Percentiles rank a stretch among this genome's conserved stretches.
Evolutionary conservation across 30 jellyfish, hydroid and myxozoan genomes (phyloP).

Genomic region (Cassiopea andromeda): DNA sequence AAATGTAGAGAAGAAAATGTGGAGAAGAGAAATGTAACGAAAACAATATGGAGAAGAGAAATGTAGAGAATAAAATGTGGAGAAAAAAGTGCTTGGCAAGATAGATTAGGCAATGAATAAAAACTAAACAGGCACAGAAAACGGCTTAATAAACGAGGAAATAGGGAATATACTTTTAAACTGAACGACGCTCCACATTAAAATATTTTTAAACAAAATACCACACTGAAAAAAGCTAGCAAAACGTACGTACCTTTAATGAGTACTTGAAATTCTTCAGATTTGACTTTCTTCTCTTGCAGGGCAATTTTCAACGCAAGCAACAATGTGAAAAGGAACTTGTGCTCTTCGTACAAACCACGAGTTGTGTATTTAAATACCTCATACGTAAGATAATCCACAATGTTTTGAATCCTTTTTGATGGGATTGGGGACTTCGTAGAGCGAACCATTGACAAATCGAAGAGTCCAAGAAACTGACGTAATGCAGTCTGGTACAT

Average conservation of each 20-base stretch:
- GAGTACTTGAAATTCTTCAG: constrained; percentile 77
- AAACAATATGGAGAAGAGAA: too few relatives aligned
- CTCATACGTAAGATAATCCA: constrained; percentile 79
- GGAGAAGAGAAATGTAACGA: too few relatives aligned
- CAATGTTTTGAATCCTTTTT: constrained; percentile 76
- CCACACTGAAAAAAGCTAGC: too few relatives aligned
- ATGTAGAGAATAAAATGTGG: too few relatives aligned
- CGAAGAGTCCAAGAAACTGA: constrained; percentile 85
- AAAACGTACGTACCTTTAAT: constrained; percentile 66
- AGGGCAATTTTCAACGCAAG: constrained; percentile 84
- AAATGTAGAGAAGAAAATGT: too few relatives aligned
- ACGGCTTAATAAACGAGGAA: too few relatives aligned
- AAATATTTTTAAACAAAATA: too few relatives aligned
- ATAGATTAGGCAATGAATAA: too few relatives aligned
- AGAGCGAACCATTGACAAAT: constrained; percentile 70
- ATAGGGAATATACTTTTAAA: too few relatives aligned
- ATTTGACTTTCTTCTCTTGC: constrained; percentile 65
- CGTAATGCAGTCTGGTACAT: constrained; percentile 90
- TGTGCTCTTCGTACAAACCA: constrained; percentile 86
- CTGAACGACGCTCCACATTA: too few relatives aligned
- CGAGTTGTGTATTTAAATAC: constrained; percentile 82
- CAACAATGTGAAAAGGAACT: constrained; percentile 83
- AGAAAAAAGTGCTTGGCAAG: too few relatives aligned
- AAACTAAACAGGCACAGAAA: too few relatives aligned
- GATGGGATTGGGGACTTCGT: constrained; percentile 84